Percentiles rank a stretch among this genome's conserved stretches.
These are phyloP conservation scores for Herpailurus yagouaroundi DNA, from an alignment of 2,113 vertebrate genomes.

Conservation along the genomic window DNA sequence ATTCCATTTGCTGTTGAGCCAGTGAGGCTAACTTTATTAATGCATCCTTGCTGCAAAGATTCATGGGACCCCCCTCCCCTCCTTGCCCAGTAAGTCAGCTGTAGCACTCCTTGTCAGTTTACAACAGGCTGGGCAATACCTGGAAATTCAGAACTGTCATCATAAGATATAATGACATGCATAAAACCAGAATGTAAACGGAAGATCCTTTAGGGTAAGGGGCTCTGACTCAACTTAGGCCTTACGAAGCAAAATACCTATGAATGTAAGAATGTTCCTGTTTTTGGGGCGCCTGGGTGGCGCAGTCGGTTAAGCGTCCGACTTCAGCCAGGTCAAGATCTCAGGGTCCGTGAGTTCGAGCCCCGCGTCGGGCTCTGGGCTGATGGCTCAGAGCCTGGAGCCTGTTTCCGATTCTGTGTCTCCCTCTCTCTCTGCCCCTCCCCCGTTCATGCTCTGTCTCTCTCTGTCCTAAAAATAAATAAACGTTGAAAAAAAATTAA, in stretches of 20 bases:
- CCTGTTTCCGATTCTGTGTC: too few relatives aligned
- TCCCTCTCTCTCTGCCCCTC: too few relatives aligned
- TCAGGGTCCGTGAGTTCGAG: too few relatives aligned
- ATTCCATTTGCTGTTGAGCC: conserved; percentile 62
- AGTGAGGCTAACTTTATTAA: conserved; percentile 68
- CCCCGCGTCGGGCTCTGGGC: too few relatives aligned
- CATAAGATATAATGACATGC: conserved; percentile 49
- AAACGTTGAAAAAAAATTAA: too few relatives aligned
- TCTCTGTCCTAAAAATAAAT: too few relatives aligned
- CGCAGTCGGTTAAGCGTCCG: too few relatives aligned
- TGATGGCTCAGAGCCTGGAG: too few relatives aligned
- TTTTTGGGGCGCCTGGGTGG: too few relatives aligned
- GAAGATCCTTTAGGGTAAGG: background rate
- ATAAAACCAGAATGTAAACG: conserved; percentile 8
- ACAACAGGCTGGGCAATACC: conserved; percentile 64
- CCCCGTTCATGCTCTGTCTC: too few relatives aligned
- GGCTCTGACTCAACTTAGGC: conserved; percentile 50
- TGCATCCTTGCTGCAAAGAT: conserved; percentile 59
- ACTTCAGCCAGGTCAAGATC: too few relatives aligned
- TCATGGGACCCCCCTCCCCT: conserved; percentile 1
- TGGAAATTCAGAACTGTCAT: conserved; percentile 47
- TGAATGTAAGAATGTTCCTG: background rate
- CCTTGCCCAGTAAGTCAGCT: background rate
- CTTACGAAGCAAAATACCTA: background rate
- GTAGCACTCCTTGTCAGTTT: conserved; percentile 24